These are phyloP conservation scores for Gobio gobio DNA, from an alignment of 2,113 vertebrate species.

Conservation along the genomic window DNA sequence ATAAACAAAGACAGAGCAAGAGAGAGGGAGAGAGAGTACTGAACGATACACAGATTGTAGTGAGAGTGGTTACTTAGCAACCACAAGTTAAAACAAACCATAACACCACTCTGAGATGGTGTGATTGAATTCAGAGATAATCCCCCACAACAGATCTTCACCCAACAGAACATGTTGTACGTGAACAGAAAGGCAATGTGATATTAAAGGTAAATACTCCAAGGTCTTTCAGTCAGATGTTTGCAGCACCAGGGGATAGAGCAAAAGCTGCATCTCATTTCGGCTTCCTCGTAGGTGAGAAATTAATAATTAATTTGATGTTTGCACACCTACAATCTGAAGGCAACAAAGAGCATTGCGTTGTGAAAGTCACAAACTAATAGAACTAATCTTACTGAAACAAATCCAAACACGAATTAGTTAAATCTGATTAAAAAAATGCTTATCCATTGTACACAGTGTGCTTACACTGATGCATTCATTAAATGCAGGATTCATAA, in stretches of 20 bases:
- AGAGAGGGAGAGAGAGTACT: slow-evolving; percentile 21
- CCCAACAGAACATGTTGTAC: slow-evolving; percentile 34
- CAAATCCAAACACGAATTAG: background rate
- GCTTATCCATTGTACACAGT: background rate
- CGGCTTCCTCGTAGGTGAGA: slow-evolving; percentile 41
- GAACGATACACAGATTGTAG: slow-evolving; percentile 47
- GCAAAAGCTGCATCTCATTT: slow-evolving; percentile 55
- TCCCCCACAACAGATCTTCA: slow-evolving; percentile 43
- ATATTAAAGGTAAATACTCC: slow-evolving; percentile 54
- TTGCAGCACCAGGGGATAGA: slow-evolving; percentile 32
- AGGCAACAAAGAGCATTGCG: background rate
- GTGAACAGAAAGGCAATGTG: slow-evolving; percentile 27
- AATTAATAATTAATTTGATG: slow-evolving; percentile 55
- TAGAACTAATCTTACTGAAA: background rate
- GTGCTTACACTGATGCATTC: background rate
- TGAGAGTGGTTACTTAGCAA: slow-evolving; percentile 51
- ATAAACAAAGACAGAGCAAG: slow-evolving; percentile 16
- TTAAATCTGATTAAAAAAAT: background rate
- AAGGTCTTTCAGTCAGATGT: slow-evolving; percentile 52
- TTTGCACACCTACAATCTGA: slow-evolving; percentile 48
- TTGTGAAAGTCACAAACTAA: background rate
- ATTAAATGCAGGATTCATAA: background rate
- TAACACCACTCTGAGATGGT: slow-evolving; percentile 40
- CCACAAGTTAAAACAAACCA: slow-evolving; percentile 50
- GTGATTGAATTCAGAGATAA: slow-evolving; percentile 43